Percentiles rank a stretch among this genome's conserved stretches.
Conservation (phyloP, 1,140 invertebrate species). For the Aphelinus atriplicis region DNA sequence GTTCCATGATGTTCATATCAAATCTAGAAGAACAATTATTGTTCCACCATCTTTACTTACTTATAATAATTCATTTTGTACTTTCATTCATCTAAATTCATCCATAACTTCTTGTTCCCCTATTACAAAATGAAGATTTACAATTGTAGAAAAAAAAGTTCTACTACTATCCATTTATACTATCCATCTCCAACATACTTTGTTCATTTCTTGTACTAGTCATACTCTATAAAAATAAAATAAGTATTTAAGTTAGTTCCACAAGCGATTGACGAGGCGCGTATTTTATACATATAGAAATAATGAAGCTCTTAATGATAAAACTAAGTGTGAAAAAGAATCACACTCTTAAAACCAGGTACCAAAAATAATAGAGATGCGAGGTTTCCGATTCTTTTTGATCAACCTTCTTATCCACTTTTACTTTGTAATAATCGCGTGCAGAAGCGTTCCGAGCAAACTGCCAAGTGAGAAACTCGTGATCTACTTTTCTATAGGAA, state of each 20-base stretch:
- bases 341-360: conserved; percentile 43
- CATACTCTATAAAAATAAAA: conserved; percentile 44
- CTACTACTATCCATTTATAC: conserved; percentile 40
- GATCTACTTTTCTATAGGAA: conserved; percentile 16
- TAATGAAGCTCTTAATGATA: conserved; percentile 25
- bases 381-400: conserved; percentile 7
- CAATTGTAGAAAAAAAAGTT: conserved; percentile 36
- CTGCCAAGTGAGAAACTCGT: not conserved
- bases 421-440: not conserved
- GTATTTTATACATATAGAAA: not conserved
- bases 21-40: not conserved
- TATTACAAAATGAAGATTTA: conserved; percentile 1
- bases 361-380: conserved; percentile 46
- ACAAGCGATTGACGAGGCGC: not conserved
- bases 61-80: conserved; percentile 27
- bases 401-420: not conserved
- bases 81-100: conserved; percentile 18
- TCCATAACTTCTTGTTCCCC: not conserved
- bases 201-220: conserved; percentile 39
- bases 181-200: conserved; percentile 35
- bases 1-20: not conserved
- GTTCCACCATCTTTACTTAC: conserved; percentile 7
- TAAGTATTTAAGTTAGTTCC: conserved; percentile 14
- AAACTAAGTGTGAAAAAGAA: conserved; percentile 1
- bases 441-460: conserved; percentile 12